Evolutionary conservation across 1,140 invertebrate species (phyloP), one percentile per base, ranked within the genome.

Genomic region (Phthorimaea operculella): DNA sequence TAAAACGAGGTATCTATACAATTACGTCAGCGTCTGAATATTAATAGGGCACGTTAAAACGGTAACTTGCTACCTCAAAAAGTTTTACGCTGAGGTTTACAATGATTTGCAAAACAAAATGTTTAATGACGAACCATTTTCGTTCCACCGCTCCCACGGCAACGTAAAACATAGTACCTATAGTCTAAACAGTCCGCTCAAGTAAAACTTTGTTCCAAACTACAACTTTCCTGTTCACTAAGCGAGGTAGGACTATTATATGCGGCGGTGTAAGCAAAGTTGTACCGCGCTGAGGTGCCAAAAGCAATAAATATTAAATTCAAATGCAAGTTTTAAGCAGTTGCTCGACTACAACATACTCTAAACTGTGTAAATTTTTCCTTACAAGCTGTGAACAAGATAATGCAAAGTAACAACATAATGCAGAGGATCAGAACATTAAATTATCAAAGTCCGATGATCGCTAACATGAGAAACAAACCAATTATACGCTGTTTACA

Each of bases 161-260:
- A 39, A 39, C n/a, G 10, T 39, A n/a, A 39, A 39, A 3, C 21
- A 28, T 28, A 28, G 21, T 28, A 28, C 21, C 8, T 47, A 17
- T 47, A 47, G 44, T 15, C 44, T 47, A 47, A 47, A 47, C 15
- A 47, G 44, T 47, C 44, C 12, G 39, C 54, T 49, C 28, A 55
- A 57, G 47, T 52, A 56, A 58, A 66, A 69, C 57, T 69, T 69
- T 66, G 62, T 66, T 66, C 33, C 59, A 18, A 64, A 55, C 62
- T 63, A 54, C 49, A 15, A 66, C 45, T 59, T 65, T 28, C 60
- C 51, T 58, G 57, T 57, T 49, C 62, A 66, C 60, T 62, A 55
- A 57, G 57, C 53, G 60, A 42, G 54, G 54, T 55, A 54, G 48
- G 52, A 54, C 57, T 62, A 56, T 58, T 33, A 51, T 62, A 68